Conservation (phyloP, 2,797 vertebrate genomes). For the Semotilus atromaculatus region DNA sequence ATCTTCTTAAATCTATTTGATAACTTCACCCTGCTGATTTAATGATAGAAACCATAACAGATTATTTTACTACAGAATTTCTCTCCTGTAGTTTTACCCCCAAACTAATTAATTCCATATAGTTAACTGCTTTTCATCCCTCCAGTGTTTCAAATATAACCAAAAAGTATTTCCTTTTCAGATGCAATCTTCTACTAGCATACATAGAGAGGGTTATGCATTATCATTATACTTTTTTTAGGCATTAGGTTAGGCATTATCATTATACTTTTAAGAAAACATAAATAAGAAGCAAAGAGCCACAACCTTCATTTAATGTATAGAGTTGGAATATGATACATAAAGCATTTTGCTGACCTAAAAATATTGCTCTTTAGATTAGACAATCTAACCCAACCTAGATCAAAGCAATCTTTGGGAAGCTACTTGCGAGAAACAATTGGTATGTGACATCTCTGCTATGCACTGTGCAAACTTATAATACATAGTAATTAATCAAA, state of each 20-base stretch:
- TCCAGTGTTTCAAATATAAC: conserved; percentile 53
- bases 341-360: conserved; percentile 61
- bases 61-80: not conserved
- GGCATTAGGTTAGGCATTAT: conserved; percentile 57
- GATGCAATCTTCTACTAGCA: conserved; percentile 66
- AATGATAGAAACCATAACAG: conserved; percentile 51
- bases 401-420: conserved; percentile 4
- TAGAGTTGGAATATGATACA: conserved; percentile 55
- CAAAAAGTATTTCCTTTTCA: conserved; percentile 53
- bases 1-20: conserved; percentile 58
- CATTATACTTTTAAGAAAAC: conserved; percentile 69
- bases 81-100: not conserved
- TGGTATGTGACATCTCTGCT: conserved; percentile 24
- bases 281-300: conserved; percentile 73
- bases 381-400: conserved; percentile 35
- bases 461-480: not conserved
- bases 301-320: conserved; percentile 66
- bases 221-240: conserved; percentile 68
- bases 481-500: not conserved
- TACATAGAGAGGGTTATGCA: conserved; percentile 66
- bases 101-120: conserved; percentile 72
- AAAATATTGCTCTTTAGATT: conserved; percentile 55
- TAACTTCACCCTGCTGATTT: conserved; percentile 63
- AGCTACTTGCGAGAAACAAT: not conserved
- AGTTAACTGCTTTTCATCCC: conserved; percentile 66